phyloP scores from a whole-genome alignment of 2,888 invertebrate species.

The Calameuta pallipes region DNA sequence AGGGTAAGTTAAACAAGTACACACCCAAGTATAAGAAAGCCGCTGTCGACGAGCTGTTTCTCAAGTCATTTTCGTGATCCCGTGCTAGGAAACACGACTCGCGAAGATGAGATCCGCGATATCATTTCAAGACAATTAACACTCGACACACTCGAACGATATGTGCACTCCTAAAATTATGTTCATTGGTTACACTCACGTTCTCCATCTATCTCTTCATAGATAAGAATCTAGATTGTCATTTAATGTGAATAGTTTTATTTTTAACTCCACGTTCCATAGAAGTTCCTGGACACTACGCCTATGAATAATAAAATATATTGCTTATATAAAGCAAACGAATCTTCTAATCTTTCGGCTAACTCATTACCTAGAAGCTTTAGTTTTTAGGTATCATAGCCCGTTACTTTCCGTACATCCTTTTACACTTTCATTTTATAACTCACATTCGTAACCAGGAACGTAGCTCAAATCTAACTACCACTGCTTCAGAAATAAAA shows the following conservation, averaged over 20 bases:
- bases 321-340: background rate
- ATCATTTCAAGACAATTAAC: background rate
- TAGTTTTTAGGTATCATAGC: background rate
- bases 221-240: background rate
- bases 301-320: background rate
- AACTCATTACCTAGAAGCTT: background rate
- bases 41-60: background rate
- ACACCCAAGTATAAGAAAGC: background rate
- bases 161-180: background rate
- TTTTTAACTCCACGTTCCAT: background rate
- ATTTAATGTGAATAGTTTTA: background rate
- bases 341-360: background rate
- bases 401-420: background rate
- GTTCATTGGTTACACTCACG: background rate
- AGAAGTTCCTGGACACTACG: background rate
- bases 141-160: background rate
- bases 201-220: background rate
- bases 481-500: background rate
- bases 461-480: background rate
- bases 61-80: background rate
- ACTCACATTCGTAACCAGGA: background rate
- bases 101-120: background rate
- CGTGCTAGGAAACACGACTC: background rate
- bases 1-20: background rate
- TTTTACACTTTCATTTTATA: background rate